Conservation (phyloP, 1,140 invertebrate species). For the Drosophila athabasca region DNA sequence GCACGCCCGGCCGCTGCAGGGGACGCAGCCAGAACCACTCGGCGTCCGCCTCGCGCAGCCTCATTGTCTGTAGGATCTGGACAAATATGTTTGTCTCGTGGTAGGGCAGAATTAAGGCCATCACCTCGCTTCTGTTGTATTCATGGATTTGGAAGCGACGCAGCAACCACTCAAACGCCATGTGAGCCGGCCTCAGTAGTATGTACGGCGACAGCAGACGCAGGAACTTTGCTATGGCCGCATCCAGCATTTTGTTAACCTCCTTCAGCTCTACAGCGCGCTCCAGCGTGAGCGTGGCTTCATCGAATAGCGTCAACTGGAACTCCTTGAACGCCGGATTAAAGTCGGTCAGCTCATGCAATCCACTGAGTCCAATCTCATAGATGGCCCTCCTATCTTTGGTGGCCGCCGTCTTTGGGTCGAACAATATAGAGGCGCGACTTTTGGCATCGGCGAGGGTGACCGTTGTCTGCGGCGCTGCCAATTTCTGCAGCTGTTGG, state of each 20-base stretch:
- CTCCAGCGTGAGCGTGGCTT: constrained; percentile 90
- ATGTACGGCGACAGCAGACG: constrained; percentile 94
- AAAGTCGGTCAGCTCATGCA: constrained; percentile 91
- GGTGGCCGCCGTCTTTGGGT: constrained; percentile 93
- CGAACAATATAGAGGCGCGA: constrained; percentile 92
- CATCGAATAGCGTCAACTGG: constrained; percentile 90
- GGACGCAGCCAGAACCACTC: constrained; percentile 92
- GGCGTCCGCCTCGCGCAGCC: constrained; percentile 86
- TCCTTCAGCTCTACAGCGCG: constrained; percentile 90
- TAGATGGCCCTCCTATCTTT: constrained; percentile 93
- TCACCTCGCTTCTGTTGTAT: constrained; percentile 92
- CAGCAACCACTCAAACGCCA: constrained; percentile 96
- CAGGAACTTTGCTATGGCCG: constrained; percentile 91
- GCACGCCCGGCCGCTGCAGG: constrained; percentile 89
- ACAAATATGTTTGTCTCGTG: constrained; percentile 96
- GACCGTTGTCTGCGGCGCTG: constrained; percentile 90
- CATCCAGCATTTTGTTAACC: constrained; percentile 90
- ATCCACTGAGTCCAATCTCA: constrained; percentile 92
- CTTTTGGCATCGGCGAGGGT: constrained; percentile 88
- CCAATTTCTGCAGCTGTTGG: constrained; percentile 91
- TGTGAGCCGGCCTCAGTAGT: constrained; percentile 91
- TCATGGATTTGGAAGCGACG: constrained; percentile 94
- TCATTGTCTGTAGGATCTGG: constrained; percentile 90
- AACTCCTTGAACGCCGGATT: constrained; percentile 90
- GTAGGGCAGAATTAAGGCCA: constrained; percentile 93